Conservation (phyloP, 2,888 invertebrate genomes). For the Diarsia rubi region DNA sequence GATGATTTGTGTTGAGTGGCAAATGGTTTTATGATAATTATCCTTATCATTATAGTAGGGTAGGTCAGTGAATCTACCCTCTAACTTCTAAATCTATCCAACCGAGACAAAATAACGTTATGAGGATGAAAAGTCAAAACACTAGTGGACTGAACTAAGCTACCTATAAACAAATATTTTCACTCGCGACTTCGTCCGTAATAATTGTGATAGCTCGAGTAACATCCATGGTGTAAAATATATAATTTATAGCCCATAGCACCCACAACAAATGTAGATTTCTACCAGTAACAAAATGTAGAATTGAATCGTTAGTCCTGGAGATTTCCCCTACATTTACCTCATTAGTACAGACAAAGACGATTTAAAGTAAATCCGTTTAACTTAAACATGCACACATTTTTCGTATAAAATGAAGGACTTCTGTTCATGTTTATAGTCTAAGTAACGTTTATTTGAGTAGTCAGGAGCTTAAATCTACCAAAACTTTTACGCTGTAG, state of each 20-base stretch:
- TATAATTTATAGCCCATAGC: no score
- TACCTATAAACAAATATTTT: no score
- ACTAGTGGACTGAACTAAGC: neutral
- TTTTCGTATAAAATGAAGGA: conserved; percentile 15
- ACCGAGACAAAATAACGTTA: neutral
- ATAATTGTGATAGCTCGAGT: no score
- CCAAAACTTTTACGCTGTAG: conserved; percentile 48
- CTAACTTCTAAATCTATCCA: neutral
- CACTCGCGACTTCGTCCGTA: no score
- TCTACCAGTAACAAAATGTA: no score
- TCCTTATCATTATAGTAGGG: neutral
- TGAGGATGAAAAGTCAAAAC: neutral
- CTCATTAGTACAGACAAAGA: no score
- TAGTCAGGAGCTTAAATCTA: conserved; percentile 42
- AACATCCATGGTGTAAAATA: no score
- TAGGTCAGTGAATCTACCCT: neutral
- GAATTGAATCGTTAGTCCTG: no score
- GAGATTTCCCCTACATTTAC: no score
- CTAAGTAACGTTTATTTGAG: conserved; percentile 41
- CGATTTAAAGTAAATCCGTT: neutral
- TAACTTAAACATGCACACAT: neutral
- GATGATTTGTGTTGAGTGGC: neutral
- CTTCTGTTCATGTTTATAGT: conserved; percentile 32
- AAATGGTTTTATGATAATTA: neutral
- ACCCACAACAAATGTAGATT: no score